phyloP scores from a whole-genome alignment of 1,140 invertebrate genomes.

The Vanessa tameamea region DNA sequence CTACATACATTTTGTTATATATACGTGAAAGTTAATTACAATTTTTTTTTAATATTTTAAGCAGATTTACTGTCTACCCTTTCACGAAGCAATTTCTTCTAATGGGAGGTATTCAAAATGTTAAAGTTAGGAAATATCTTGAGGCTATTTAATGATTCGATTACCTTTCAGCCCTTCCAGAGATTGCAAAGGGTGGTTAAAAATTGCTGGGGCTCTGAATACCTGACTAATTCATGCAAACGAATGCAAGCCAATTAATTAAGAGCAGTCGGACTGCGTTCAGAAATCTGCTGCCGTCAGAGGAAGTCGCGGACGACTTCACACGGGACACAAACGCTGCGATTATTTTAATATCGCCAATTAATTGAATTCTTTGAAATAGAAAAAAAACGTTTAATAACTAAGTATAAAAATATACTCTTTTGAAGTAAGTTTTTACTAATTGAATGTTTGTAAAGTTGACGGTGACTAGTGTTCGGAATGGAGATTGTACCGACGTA shows the following conservation, averaged over 20 bases:
- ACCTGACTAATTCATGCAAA: slow-evolving; percentile 78
- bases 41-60: too few species aligned
- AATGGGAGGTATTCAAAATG: background rate
- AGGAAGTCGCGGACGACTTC: slow-evolving; percentile 32
- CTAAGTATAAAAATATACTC: too few species aligned
- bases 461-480: too few species aligned
- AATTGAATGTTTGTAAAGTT: too few species aligned
- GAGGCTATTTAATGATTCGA: slow-evolving; percentile 27
- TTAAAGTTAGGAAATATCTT: slow-evolving; percentile 19
- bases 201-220: slow-evolving; percentile 51
- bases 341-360: background rate
- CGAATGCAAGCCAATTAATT: slow-evolving; percentile 79
- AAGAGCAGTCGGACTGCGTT: slow-evolving; percentile 65
- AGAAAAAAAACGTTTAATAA: too few species aligned
- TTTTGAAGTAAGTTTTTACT: too few species aligned
- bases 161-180: slow-evolving; percentile 46
- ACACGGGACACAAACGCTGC: slow-evolving; percentile 17
- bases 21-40: too few species aligned
- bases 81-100: background rate
- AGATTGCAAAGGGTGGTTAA: slow-evolving; percentile 47
- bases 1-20: too few species aligned
- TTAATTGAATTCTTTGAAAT: background rate
- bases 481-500: too few species aligned
- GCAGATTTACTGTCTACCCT: background rate
- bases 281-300: slow-evolving; percentile 68